These are phyloP conservation scores for Ranitomeya imitator DNA, from an alignment of 2,113 vertebrate genomes.

Conservation along the genomic window DNA sequence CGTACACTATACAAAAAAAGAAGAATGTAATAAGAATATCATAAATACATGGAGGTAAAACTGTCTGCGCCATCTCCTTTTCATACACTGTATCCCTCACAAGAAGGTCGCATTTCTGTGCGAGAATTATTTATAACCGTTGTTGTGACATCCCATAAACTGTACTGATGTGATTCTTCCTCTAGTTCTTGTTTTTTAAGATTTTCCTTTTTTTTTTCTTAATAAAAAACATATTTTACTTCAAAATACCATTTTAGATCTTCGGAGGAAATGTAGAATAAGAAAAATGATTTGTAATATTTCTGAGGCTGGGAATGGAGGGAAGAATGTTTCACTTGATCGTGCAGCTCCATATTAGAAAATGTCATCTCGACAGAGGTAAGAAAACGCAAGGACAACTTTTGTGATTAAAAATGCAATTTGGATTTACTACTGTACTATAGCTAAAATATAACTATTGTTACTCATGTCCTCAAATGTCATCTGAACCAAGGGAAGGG, in stretches of 20 bases:
- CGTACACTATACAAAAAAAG: background rate
- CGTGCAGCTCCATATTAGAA: background rate
- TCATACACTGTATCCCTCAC: background rate
- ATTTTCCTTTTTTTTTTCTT: background rate
- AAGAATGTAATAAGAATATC: background rate
- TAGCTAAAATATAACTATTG: background rate
- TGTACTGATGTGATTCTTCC: background rate
- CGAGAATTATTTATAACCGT: background rate
- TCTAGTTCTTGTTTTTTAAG: constrained; percentile 8
- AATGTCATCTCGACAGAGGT: background rate
- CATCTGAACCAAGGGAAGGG: background rate
- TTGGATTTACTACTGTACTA: background rate
- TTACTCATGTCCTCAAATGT: background rate
- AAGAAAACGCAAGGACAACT: background rate
- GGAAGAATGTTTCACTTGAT: background rate
- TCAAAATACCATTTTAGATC: constrained; percentile 9
- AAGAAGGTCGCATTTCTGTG: background rate
- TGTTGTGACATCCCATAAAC: constrained; percentile 26
- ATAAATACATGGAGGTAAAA: background rate
- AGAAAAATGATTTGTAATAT: constrained; percentile 18
- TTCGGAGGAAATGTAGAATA: background rate
- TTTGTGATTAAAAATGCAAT: background rate
- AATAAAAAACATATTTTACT: constrained; percentile 10
- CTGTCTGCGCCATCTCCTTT: background rate
- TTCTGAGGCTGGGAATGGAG: background rate